Conservation (phyloP, 2,113 vertebrate genomes). For the Madoqua kirkii region DNA sequence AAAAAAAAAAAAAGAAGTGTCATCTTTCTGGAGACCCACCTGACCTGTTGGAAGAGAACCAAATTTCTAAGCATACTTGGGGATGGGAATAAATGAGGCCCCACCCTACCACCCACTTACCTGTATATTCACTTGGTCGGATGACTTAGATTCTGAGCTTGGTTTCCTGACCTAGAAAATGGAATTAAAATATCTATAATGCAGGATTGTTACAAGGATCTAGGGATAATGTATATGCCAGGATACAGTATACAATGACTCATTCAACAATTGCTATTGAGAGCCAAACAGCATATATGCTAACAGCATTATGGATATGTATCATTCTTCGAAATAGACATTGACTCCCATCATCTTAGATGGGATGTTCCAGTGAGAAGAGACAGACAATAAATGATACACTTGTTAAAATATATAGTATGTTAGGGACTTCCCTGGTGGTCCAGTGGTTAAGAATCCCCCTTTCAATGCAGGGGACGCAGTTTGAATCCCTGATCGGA, state of each 20-base stretch:
- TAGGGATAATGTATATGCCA: neutral
- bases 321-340: neutral
- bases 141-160: neutral
- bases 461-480: neutral
- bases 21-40: neutral
- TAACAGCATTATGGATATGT: neutral
- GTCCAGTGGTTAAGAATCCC: neutral
- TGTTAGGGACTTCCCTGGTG: neutral
- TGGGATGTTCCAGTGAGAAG: neutral
- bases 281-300: neutral
- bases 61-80: neutral
- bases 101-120: neutral
- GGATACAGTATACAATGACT: neutral
- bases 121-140: neutral
- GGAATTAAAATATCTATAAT: neutral
- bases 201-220: neutral
- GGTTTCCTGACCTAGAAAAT: neutral
- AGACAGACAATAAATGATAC: neutral
- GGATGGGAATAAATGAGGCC: neutral
- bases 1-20: neutral
- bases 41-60: neutral
- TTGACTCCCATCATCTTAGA: neutral
- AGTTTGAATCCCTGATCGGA: neutral
- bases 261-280: neutral
- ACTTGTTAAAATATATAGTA: neutral